Evolutionary conservation across 2,888 invertebrate genomes (phyloP), one percentile per base, ranked within the genome.

Genomic region (Aethes cnicana): DNA sequence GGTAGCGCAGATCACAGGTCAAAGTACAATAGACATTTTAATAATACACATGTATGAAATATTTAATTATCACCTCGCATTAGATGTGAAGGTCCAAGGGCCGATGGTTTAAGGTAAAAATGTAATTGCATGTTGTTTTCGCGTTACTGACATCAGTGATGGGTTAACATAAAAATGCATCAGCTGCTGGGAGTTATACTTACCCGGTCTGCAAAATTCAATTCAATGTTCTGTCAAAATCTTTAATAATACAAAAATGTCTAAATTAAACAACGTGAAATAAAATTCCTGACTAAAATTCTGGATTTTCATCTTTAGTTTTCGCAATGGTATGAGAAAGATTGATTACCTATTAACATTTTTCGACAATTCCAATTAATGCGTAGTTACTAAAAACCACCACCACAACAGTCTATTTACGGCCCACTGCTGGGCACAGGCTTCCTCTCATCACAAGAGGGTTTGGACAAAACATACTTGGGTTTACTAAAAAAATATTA

Each of bases 1-100:
- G 47, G 42, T 33, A 46, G 36, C 47, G 50, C 55, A 59, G 64
- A 62, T 66, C 59, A 55, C 52, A 57, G 62, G 55, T 53, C 32
- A 43, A 47, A 44, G 49, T 47, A 49, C 33, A 58, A 53, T 49
- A 53, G 52, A 6, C 21, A 26, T 32, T 39, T 43, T 37, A 43
- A 42, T 43, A 30, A 9, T 4, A 4, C 12, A 33, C n/a, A n/a
- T n/a, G 25, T 41, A 28, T 5, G 18, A 25, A 43, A 30, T 26
- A 37, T 25, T 25, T 46, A 26, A 46, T 39, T 11, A 16, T 11
- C 9, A 35, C 23, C 37, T 30, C 16, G 36, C 30, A 12, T 12
- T 14, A 11, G 30, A 23, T 25, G 37, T 32, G 44, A 37, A 50
- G 43, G 50, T 23, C 43, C 28, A n/a, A 50, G 43, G 50, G 50